Percentiles rank a stretch among this genome's conserved stretches.
Evolutionary conservation across 2,797 vertebrate genomes (phyloP).

Genomic region (Myioborus miniatus): DNA sequence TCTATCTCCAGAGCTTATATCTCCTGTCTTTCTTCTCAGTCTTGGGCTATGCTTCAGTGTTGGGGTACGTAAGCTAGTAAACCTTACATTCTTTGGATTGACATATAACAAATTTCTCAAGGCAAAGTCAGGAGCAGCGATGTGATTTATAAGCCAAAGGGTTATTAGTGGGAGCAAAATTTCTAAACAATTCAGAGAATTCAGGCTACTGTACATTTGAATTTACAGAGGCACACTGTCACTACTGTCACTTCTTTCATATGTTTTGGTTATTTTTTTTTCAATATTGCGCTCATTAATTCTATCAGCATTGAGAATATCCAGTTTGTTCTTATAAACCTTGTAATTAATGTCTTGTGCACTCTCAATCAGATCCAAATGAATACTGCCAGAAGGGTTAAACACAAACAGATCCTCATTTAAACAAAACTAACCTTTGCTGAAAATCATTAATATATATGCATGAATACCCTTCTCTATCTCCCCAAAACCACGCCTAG

Average conservation of each 20-base stretch:
- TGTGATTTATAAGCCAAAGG: not conserved
- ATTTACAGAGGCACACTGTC: not conserved
- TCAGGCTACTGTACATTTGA: not conserved
- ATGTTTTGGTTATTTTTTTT: not conserved
- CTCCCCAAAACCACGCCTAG: accelerated
- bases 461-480: accelerated
- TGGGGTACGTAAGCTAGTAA: not conserved
- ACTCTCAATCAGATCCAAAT: not conserved
- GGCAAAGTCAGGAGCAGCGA: not conserved
- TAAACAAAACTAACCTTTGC: not conserved
- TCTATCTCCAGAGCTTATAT: not conserved
- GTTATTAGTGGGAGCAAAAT: not conserved
- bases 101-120: not conserved
- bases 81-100: not conserved
- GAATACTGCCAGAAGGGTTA: not conserved
- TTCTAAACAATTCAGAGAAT: not conserved
- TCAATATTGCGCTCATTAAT: not conserved
- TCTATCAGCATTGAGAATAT: not conserved
- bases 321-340: not conserved
- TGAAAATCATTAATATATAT: not conserved
- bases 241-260: not conserved
- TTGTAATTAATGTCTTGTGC: too few species aligned
- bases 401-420: not conserved
- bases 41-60: not conserved
- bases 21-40: not conserved